Base-by-base conservation (phyloP, 2,797 vertebrate genomes). In the Champsocephalus esox region DNA sequence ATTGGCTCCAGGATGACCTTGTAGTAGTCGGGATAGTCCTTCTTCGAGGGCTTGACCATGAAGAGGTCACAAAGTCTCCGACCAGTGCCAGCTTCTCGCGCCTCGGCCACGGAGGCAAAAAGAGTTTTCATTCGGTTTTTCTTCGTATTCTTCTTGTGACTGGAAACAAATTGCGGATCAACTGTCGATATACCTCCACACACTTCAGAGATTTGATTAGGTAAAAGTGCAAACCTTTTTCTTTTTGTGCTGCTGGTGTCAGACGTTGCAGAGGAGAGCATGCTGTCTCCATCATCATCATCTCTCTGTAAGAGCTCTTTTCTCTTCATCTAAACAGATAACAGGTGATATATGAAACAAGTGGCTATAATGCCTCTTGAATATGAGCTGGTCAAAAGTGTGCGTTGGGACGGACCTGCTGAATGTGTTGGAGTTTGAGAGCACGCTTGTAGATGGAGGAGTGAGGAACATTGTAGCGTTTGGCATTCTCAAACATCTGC, bases 11-110 rank as follows among this genome's bases (percentile, higher is more conserved):
- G 92, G 87, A 99, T 99, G 70, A 99, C 97, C 93, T 99, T 99
- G 87, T 99, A 99, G 85, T 99, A 99, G 92, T 99, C 97, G 1
- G 98, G 97, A 81, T 99, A 99, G 91, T 99, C 98, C 89, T 99
- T 99, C 93, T 99, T 99, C 19, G 98, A 99, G 51, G 98, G 98
- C 73, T 99, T 99, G 77, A 99, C 96, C 97, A 97, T 99, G 89
- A 99, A 99, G 1, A 99, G 94, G 52, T 99, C 98, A 74, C 98
- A 99, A 72, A 99, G 95, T 50, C 98, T 93, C 63, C 98, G 95
- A 60, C 96, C 96, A 0, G 95, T 96, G 70, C 93, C 92, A 0
- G 95, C 93, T 75, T 99, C 98, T 57, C 97, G 96, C 3, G 97
- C 95, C 82, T 99, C 98, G 13, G 95, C 95, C 83, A 99, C 97